Evolutionary conservation across 2,797 vertebrate genomes (phyloP).

Genomic region (Threskiornis aethiopicus): DNA sequence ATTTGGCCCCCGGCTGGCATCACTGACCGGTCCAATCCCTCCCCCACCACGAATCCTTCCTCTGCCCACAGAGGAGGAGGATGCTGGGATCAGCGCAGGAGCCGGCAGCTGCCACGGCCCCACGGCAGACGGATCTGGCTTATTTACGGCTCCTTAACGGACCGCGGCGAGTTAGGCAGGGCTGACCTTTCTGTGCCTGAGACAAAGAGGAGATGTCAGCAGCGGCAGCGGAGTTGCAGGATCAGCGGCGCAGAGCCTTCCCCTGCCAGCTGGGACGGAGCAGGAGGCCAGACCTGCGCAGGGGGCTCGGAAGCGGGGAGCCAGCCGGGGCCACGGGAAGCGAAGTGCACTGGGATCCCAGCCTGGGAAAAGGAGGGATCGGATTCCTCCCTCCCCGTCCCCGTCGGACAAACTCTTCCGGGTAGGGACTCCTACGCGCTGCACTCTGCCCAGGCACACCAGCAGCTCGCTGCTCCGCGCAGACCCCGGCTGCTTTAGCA

Average conservation of each 20-base stretch:
- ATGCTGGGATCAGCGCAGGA: background rate
- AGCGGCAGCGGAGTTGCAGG: background rate
- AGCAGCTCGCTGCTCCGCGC: background rate
- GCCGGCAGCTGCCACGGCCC: background rate
- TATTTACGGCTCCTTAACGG: background rate
- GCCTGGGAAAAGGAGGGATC: constrained; percentile 60
- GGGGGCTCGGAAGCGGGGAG: background rate
- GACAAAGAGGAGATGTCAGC: constrained; percentile 23
- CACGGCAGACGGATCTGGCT: background rate
- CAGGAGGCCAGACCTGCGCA: background rate
- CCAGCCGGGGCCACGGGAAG: background rate
- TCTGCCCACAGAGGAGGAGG: background rate
- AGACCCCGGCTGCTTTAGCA: background rate
- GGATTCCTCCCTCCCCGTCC: constrained; percentile 54
- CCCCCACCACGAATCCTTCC: background rate
- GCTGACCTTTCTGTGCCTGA: constrained; percentile 40
- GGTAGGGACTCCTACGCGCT: constrained; percentile 45
- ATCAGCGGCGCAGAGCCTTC: background rate
- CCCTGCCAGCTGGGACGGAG: background rate
- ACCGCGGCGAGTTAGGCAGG: background rate
- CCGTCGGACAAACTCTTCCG: constrained; percentile 57
- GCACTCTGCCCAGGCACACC: background rate
- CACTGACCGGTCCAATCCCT: background rate
- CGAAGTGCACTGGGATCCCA: background rate
- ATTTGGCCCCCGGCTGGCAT: background rate